phyloP scores from a whole-genome alignment of 1,140 invertebrate species.

The Pomacea maculata region DNA sequence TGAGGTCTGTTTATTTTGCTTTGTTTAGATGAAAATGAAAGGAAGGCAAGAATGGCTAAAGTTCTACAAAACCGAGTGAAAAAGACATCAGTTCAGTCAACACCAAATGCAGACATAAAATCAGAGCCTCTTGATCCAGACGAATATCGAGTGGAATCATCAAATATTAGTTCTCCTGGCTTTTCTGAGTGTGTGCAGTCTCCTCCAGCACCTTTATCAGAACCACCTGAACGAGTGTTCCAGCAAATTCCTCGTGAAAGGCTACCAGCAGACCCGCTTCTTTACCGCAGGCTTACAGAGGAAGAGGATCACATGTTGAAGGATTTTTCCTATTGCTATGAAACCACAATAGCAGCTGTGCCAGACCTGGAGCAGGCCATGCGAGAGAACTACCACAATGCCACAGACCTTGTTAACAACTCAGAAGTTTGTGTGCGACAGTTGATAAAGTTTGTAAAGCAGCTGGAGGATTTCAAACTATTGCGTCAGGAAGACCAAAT shows the following conservation, averaged over 20 bases:
- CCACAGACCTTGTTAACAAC: conserved; percentile 54
- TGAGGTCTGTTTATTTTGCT: not conserved
- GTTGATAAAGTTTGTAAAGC: conserved; percentile 57
- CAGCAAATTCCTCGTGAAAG: conserved; percentile 19
- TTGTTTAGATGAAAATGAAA: conserved; percentile 18
- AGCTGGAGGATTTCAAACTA: conserved; percentile 49
- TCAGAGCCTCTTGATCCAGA: conserved; percentile 21
- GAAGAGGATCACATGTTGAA: conserved; percentile 19
- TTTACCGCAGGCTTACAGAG: conserved; percentile 26
- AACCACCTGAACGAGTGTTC: conserved; percentile 24
- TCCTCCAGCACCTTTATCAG: not conserved
- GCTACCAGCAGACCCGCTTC: conserved; percentile 23
- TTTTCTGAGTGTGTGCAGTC: conserved; percentile 1
- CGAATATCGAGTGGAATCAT: conserved; percentile 14
- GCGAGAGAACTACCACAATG: conserved; percentile 42
- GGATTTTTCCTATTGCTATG: conserved; percentile 27
- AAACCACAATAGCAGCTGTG: conserved; percentile 31
- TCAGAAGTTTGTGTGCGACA: conserved; percentile 52
- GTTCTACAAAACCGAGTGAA: conserved; percentile 25
- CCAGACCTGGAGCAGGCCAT: conserved; percentile 22
- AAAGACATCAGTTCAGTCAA: not conserved
- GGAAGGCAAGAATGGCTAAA: conserved; percentile 22
- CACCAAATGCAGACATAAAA: not conserved
- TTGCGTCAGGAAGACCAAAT: conserved; percentile 56
- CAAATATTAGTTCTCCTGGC: conserved; percentile 19